phyloP scores from a whole-genome alignment of 2,113 vertebrate species.

The Anthoscopus minutus region DNA sequence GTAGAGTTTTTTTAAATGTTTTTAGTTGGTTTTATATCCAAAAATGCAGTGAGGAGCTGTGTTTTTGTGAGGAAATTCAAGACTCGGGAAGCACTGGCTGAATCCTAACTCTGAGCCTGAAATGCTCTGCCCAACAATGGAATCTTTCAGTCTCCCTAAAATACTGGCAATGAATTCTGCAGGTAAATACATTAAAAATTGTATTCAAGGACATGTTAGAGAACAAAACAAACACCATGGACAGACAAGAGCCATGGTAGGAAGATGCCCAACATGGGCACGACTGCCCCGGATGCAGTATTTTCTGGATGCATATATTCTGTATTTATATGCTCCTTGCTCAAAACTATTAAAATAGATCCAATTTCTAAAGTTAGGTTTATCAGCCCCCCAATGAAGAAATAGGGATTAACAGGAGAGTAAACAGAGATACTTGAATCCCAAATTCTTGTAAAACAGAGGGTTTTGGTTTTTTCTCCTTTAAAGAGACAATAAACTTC shows the following conservation, averaged over 20 bases:
- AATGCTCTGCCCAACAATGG: not conserved
- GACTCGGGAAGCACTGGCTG: not conserved
- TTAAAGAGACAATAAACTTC: not conserved
- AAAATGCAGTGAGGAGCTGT: not conserved
- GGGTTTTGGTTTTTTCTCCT: accelerated
- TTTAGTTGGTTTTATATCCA: not conserved
- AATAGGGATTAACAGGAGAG: not conserved
- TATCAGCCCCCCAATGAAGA: not conserved
- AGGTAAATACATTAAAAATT: not conserved
- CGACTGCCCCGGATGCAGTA: not conserved
- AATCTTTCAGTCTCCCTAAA: not conserved
- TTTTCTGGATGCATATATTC: no score
- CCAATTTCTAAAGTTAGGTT: not conserved
- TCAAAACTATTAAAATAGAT: not conserved
- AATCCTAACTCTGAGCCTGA: not conserved
- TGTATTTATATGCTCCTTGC: not conserved
- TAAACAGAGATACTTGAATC: not conserved
- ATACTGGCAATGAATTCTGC: not conserved
- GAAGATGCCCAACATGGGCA: not conserved
- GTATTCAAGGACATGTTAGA: not conserved
- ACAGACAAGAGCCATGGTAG: not conserved
- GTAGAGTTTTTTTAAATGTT: not conserved
- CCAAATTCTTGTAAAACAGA: not conserved
- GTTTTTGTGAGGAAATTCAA: not conserved
- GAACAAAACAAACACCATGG: not conserved